Base-by-base conservation (phyloP, 2,797 vertebrate species). In the Pantherophis alleghaniensis region DNA sequence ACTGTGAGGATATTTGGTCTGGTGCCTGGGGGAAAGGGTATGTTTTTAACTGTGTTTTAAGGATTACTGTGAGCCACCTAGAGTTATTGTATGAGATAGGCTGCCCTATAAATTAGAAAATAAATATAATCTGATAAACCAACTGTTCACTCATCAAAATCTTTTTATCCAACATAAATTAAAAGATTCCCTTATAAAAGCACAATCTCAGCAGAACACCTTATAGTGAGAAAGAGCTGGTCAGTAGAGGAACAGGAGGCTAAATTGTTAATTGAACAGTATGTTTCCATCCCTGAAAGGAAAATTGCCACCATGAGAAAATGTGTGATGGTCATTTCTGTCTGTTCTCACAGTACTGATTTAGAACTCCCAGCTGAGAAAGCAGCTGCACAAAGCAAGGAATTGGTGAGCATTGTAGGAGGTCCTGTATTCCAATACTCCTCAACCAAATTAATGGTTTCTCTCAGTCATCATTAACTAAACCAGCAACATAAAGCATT, bases 331-430 rank as follows among this genome's bases (percentile, higher is more conserved):
- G 96, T 94, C 97, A 96, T 96, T 93, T 94, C 94, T 97, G 24
- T 90, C 94, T 96, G 86, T 96, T 96, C 93, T 96, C 94, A 90
- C 95, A 94, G 95, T 0, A 28, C 91, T 96, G 96, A 95, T 96
- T 97, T 96, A 95, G 93, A 97, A 61, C 86, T 93, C 92, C 96
- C 96, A 97, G 86, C 97, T 97, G 97, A 96, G 97, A 97, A 96
- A 96, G 95, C 97, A 97, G 96, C 96, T 97, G 97, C 91, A 96
- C 94, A 37, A 93, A 96, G 53, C 91, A 86, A 94, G 92, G 87
- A 95, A 89, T 94, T 95, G 92, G 96, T 90, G 95, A 93, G 96
- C 96, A 87, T 74, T 0, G 96, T 94, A 61, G 96, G 97, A 95
- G 93, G 86, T 20, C 61, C 94, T 89, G 87, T 60, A 51, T 95